phyloP scores from a whole-genome alignment of 1,140 invertebrate genomes.

The Polyergus mexicanus region DNA sequence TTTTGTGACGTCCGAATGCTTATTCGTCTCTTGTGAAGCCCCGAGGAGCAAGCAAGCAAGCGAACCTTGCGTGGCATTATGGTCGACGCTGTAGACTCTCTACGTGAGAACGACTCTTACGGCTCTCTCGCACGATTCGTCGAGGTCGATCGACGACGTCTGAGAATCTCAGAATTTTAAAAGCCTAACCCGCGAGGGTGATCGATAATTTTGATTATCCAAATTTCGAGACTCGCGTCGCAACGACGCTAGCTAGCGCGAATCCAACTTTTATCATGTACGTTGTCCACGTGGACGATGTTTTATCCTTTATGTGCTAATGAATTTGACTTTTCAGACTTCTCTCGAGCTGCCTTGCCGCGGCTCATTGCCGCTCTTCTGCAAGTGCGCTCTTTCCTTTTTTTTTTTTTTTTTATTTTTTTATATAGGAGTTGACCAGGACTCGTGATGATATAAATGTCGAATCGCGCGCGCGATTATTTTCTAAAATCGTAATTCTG shows the following conservation, averaged over 20 bases:
- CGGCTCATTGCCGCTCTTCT: slow-evolving; percentile 47
- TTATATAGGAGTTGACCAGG: slow-evolving; percentile 41
- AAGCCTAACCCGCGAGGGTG: neutral
- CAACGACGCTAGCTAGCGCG: neutral
- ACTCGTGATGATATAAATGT: slow-evolving; percentile 15
- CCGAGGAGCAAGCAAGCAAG: slow-evolving; percentile 56
- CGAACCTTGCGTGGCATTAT: slow-evolving; percentile 32
- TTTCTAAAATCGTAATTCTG: neutral
- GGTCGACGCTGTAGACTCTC: slow-evolving; percentile 60
- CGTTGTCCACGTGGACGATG: slow-evolving; percentile 27
- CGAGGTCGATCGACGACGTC: slow-evolving; percentile 70
- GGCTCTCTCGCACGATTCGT: slow-evolving; percentile 70
- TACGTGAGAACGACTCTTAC: slow-evolving; percentile 50
- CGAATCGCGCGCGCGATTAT: neutral
- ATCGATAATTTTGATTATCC: neutral
- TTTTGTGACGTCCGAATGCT: slow-evolving; percentile 65
- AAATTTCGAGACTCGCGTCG: slow-evolving; percentile 16
- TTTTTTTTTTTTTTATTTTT: slow-evolving; percentile 38
- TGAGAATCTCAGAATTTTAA: slow-evolving; percentile 27
- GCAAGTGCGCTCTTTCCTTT: slow-evolving; percentile 22
- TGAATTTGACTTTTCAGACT: slow-evolving; percentile 76
- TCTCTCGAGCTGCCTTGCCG: slow-evolving; percentile 44
- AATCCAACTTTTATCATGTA: slow-evolving; percentile 5
- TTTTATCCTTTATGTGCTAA: slow-evolving; percentile 70
- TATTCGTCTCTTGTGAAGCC: slow-evolving; percentile 55